Conservation (phyloP, 2,113 vertebrate species). For the Myrmophylax atrothorax region DNA sequence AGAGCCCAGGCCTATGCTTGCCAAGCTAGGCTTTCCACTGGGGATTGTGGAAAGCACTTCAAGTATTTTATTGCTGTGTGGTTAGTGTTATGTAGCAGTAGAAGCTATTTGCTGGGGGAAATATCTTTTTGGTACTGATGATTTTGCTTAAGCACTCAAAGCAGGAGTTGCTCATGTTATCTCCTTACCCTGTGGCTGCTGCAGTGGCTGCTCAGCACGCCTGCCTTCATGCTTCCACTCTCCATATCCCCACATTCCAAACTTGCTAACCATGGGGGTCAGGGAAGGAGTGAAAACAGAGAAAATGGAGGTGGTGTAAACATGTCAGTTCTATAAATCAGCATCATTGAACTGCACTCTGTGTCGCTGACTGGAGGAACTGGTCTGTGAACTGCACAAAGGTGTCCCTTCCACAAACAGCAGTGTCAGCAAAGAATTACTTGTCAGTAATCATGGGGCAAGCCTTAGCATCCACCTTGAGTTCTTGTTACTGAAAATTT, state of each 20-base stretch:
- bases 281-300: neutral
- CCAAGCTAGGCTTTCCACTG: neutral
- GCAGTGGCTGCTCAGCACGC: neutral
- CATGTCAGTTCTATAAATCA: neutral
- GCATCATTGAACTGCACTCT: neutral
- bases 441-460: neutral
- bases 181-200: neutral
- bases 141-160: neutral
- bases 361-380: neutral
- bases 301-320: neutral
- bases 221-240: neutral
- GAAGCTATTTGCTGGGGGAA: neutral
- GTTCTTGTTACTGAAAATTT: neutral
- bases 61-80: neutral
- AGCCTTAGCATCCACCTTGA: neutral
- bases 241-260: rapidly evolving
- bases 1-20: neutral
- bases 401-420: neutral
- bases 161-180: neutral
- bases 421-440: neutral
- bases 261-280: rapidly evolving
- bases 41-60: neutral
- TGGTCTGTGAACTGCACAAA: neutral
- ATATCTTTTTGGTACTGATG: neutral
- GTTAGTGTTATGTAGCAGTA: neutral